Conservation (phyloP, 2,113 vertebrate species). For the Ginglymostoma cirratum region DNA sequence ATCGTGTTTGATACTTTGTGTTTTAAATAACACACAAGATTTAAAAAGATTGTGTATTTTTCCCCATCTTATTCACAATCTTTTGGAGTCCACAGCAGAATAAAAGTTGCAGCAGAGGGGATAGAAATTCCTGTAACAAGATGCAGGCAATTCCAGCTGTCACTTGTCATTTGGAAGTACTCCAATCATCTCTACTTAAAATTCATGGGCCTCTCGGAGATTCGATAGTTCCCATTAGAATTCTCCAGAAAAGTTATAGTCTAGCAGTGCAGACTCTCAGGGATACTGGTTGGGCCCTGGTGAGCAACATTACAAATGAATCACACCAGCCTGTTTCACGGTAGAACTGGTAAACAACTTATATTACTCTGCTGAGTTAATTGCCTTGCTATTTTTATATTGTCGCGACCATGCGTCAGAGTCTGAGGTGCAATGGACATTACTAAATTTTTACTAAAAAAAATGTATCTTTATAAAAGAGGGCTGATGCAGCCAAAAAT, state of each 20-base stretch:
- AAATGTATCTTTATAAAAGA: too few relatives aligned
- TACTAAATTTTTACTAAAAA: too few relatives aligned
- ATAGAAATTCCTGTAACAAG: not conserved
- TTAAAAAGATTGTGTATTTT: not conserved
- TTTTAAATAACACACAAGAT: not conserved
- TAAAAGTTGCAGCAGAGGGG: not conserved
- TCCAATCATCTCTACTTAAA: slow-evolving; percentile 4
- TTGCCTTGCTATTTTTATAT: not conserved
- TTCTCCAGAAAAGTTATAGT: not conserved
- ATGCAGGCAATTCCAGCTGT: not conserved
- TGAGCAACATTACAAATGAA: not conserved
- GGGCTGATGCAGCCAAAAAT: too few relatives aligned
- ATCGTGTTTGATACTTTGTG: not conserved
- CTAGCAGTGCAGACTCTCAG: not conserved
- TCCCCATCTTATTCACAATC: not conserved
- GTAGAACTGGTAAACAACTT: not conserved
- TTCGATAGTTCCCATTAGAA: not conserved
- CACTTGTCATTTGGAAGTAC: not conserved
- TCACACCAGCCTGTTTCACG: not conserved
- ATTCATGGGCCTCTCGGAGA: not conserved
- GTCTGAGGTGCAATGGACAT: too few relatives aligned
- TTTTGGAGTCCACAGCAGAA: not conserved
- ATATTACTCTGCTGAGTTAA: not conserved
- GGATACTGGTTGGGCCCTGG: not conserved
- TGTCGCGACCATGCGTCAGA: too few relatives aligned